phyloP scores from a whole-genome alignment of 2,113 vertebrate species.

The Muntiacus muntjak region DNA sequence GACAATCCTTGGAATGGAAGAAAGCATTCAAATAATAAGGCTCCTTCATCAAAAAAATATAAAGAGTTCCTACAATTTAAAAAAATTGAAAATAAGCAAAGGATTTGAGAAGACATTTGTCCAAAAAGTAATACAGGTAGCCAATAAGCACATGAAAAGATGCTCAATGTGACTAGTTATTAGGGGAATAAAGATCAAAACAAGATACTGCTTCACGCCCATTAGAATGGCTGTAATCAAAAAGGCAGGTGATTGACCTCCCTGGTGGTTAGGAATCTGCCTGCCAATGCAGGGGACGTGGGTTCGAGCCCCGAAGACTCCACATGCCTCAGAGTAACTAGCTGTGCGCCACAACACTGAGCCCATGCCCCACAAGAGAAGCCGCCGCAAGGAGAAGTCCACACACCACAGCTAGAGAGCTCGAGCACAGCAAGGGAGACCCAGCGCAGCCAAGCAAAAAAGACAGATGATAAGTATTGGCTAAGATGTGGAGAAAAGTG shows the following conservation, averaged over 20 bases:
- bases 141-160: neutral
- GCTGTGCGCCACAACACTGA: neutral
- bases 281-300: neutral
- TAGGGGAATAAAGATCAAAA: neutral
- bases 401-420: neutral
- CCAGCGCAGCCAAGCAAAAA: neutral
- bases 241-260: neutral
- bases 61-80: neutral
- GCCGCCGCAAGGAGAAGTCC: neutral
- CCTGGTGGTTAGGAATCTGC: neutral
- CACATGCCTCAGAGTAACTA: neutral
- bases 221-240: neutral
- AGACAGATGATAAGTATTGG: neutral
- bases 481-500: neutral
- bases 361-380: neutral
- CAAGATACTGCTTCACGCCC: neutral
- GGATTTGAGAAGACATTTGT: neutral
- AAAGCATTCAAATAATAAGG: slow-evolving; percentile 7
- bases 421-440: neutral
- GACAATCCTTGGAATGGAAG: neutral
- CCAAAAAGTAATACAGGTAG: neutral
- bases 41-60: neutral
- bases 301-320: neutral
- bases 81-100: neutral
- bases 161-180: neutral